Percentiles rank a stretch among this genome's conserved stretches.
Evolutionary conservation across 2,113 vertebrate species (phyloP).

Genomic region (Cettia cetti): DNA sequence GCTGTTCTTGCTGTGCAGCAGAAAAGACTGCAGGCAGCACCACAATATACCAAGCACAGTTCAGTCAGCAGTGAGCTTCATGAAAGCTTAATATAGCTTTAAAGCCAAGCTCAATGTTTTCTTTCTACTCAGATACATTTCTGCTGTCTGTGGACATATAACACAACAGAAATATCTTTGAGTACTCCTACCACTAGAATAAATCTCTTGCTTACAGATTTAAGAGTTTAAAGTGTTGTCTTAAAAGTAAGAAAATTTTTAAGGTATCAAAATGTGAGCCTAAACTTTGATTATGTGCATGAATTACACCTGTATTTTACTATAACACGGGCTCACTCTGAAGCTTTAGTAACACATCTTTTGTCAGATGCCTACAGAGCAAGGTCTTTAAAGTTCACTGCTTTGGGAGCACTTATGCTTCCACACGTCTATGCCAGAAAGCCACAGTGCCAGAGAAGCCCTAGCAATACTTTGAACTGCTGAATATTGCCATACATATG

Average conservation of each 20-base stretch:
- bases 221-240: not conserved
- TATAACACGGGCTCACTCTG: not conserved
- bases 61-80: not conserved
- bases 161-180: not conserved
- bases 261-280: not conserved
- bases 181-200: not conserved
- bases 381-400: not conserved
- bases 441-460: not conserved
- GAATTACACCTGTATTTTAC: not conserved
- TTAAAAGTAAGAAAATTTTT: not conserved
- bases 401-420: not conserved
- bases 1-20: not conserved
- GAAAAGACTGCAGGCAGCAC: not conserved
- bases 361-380: not conserved
- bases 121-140: not conserved
- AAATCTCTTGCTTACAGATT: not conserved
- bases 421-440: not conserved
- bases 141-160: not conserved
- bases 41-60: not conserved
- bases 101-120: slow-evolving; percentile 33
- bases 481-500: not conserved
- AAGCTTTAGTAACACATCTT: not conserved
- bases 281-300: not conserved
- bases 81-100: not conserved
- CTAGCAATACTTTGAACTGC: not conserved